Base-by-base conservation (phyloP, 1,140 invertebrate species). In the Chrysopa pallens region DNA sequence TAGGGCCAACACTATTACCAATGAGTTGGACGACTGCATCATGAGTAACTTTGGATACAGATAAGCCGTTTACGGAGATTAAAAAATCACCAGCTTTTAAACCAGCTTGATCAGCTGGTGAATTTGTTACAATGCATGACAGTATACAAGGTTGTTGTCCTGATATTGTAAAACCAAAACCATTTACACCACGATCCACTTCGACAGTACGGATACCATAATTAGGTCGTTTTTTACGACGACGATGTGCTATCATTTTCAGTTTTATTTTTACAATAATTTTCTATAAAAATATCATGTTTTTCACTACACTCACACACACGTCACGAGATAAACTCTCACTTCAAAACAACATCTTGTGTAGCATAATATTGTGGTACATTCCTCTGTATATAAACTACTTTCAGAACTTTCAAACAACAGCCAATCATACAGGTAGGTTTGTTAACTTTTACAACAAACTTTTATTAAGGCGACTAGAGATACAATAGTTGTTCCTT, bases 151-250 rank as follows among this genome's bases (percentile, higher is more conserved):
- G 88, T 50, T 86, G 82, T 53, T 93, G 86, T 0, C 88, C 88
- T n/a, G 87, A 90, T 48, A 92, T 89, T 9, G 88, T 92, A 54
- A 92, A 92, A 6, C 88, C 88, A 60, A 86, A 92, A 7, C 87
- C 88, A 52, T 84, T 84, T 44, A 75, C 69, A 2, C 89, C 86
- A 42, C 89, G 69, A 1, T 74, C 68, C 7, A 95, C 74, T 53
- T 94, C 85, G 13, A 94, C 84, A 4, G 80, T 84, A 39, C 85
- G 75, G 13, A 89, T 79, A 6, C 80, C 80, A 56, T 85, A 77
- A 52, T 77, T 81, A 6, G 79, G 75, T 36, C 82, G 67, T 57
- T 86, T 84, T 60, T 87, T 85, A 49, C 81, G 72, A 46, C 84
- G 65, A 48, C 83, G 68, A 53, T 74, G 76, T 45, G 77, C 76